A percentile compares a stretch with the other conserved stretches of the same genome.
Evolutionary conservation across 2,113 vertebrate genomes (phyloP).

Genomic region (Pardalotus punctatus): DNA sequence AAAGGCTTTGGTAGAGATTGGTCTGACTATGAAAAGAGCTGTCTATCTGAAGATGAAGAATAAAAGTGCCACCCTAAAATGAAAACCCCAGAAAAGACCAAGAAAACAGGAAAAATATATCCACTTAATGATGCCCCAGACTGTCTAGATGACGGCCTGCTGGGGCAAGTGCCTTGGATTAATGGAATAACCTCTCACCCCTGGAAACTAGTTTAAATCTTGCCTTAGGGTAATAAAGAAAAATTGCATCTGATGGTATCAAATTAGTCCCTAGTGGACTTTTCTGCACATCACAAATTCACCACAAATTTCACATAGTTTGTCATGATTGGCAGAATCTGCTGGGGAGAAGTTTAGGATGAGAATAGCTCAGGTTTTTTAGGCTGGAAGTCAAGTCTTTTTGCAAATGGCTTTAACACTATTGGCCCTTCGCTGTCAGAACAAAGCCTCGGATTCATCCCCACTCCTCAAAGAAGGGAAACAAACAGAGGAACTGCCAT

Average conservation of each 20-base stretch:
- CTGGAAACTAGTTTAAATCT: conserved; percentile 67
- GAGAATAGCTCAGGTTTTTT: background rate
- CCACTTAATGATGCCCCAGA: background rate
- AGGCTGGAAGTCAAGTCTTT: background rate
- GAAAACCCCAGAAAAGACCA: background rate
- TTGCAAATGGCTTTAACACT: background rate
- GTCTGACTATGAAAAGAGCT: background rate
- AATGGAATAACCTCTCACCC: conserved; percentile 60
- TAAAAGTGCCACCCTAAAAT: background rate
- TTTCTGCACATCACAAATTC: conserved; percentile 42
- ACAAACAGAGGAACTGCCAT: background rate
- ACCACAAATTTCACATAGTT: conserved; percentile 11
- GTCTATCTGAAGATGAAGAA: background rate
- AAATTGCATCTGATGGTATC: conserved; percentile 61
- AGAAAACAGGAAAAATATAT: background rate
- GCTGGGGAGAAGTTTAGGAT: background rate
- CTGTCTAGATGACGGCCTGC: conserved; percentile 22
- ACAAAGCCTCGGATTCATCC: background rate
- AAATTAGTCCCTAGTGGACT: conserved; percentile 63
- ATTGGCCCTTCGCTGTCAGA: background rate
- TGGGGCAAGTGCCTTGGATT: background rate
- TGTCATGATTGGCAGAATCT: conserved; percentile 41
- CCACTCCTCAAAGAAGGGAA: background rate
- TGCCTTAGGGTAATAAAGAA: conserved; percentile 58
- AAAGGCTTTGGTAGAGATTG: background rate